phyloP scores from a whole-genome alignment of 2,797 vertebrate genomes.

The Labeo calbasu region DNA sequence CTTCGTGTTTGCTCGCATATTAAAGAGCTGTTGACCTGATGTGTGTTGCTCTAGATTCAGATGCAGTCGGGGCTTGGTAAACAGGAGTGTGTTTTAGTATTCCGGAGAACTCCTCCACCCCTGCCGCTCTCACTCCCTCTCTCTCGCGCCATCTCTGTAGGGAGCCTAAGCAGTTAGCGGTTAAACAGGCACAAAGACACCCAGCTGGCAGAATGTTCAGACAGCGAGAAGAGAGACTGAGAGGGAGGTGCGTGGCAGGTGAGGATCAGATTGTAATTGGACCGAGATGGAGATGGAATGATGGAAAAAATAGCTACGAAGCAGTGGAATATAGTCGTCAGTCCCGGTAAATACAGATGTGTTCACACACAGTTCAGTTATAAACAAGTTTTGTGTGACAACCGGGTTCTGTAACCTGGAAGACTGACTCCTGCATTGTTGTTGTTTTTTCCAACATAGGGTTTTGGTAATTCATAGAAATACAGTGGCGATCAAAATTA shows the following conservation, averaged over 20 bases:
- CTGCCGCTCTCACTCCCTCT: slow-evolving; percentile 11
- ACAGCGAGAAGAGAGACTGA: slow-evolving; percentile 60
- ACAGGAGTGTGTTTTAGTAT: slow-evolving; percentile 33
- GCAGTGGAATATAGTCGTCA: slow-evolving; percentile 14
- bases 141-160: slow-evolving; percentile 32
- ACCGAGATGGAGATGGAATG: not conserved
- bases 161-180: slow-evolving; percentile 75
- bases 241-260: slow-evolving; percentile 68
- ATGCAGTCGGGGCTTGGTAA: slow-evolving; percentile 6
- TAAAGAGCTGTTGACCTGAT: slow-evolving; percentile 44
- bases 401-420: not conserved
- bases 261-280: slow-evolving; percentile 35
- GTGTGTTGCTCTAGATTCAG: slow-evolving; percentile 25
- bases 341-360: not conserved
- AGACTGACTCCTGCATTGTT: not conserved
- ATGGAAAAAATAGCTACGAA: not conserved
- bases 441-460: not conserved
- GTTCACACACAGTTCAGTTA: not conserved
- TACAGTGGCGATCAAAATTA: not conserved
- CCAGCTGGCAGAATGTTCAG: slow-evolving; percentile 76
- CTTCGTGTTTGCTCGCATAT: slow-evolving; percentile 14
- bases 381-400: slow-evolving; percentile 4
- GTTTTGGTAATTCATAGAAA: not conserved
- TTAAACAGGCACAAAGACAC: slow-evolving; percentile 81
- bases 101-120: slow-evolving; percentile 24